These are phyloP conservation scores for Jacana jacana DNA, from an alignment of 2,113 vertebrate species.

Conservation along the genomic window DNA sequence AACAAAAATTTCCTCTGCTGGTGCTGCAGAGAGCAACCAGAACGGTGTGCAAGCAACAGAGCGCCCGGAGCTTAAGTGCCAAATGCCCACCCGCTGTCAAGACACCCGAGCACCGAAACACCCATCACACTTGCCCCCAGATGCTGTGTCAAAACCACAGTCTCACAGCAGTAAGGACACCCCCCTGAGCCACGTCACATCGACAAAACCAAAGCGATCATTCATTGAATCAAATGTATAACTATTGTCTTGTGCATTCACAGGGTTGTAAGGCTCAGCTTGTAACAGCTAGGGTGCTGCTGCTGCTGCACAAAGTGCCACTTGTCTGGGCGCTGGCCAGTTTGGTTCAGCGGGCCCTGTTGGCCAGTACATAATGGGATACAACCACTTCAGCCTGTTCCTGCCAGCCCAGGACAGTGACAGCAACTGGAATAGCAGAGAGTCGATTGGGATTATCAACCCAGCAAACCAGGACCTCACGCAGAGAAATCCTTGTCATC, in stretches of 20 bases:
- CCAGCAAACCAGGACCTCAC: background rate
- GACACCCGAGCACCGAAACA: constrained; percentile 80
- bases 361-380: background rate
- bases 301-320: background rate
- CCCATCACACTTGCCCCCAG: constrained; percentile 75
- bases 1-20: constrained; percentile 66
- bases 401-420: background rate
- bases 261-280: background rate
- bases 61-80: constrained; percentile 78
- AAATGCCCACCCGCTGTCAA: constrained; percentile 73
- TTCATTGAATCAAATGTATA: constrained; percentile 98
- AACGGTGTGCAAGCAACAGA: constrained; percentile 83
- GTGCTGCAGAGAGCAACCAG: constrained; percentile 73
- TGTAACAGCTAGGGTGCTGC: background rate
- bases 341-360: background rate
- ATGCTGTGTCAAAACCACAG: constrained; percentile 75
- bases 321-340: background rate
- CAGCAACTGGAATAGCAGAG: constrained; percentile 44
- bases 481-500: background rate
- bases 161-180: constrained; percentile 76
- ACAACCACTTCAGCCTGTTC: constrained; percentile 37
- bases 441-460: background rate
- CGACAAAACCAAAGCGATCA: constrained; percentile 95
- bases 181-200: constrained; percentile 77
- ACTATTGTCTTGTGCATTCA: background rate